Percentiles rank a stretch among this genome's conserved stretches.
phyloP scores from a whole-genome alignment of 2,113 vertebrate genomes.

The Coryphaenoides rupestris region DNA sequence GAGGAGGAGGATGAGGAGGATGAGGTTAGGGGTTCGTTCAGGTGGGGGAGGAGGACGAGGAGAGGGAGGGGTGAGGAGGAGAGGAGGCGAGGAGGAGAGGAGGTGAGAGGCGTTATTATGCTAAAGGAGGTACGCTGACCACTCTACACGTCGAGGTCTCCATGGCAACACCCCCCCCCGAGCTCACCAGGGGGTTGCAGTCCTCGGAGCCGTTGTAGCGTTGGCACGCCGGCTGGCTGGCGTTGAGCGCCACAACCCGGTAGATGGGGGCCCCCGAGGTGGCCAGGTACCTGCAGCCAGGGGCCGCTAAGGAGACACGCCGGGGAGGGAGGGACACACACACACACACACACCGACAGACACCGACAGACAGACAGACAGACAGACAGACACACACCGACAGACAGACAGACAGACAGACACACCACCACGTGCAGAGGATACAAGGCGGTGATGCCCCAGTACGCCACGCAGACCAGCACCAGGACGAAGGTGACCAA shows the following conservation, averaged over 20 bases:
- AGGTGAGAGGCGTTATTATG: too few relatives aligned
- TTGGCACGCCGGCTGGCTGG: constrained; percentile 40
- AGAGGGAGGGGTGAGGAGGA: background rate
- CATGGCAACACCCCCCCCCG: too few relatives aligned
- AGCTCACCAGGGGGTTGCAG: constrained; percentile 75
- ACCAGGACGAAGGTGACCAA: constrained; percentile 83
- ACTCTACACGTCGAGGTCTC: too few relatives aligned
- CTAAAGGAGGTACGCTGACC: too few relatives aligned
- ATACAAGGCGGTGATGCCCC: constrained; percentile 86
- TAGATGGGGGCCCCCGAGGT: constrained; percentile 82
- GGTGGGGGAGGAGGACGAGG: too few relatives aligned
- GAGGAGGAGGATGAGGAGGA: too few relatives aligned
- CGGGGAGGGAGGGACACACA: background rate
- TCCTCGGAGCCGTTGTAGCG: constrained; percentile 45
- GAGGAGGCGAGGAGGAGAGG: background rate
- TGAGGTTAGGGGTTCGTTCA: too few relatives aligned
- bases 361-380: background rate
- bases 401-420: too few relatives aligned
- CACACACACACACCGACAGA: background rate
- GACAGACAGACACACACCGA: too few relatives aligned
- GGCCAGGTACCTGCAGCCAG: constrained; percentile 79
- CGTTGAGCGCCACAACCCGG: constrained; percentile 67
- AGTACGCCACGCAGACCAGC: constrained; percentile 83
- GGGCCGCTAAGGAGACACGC: constrained; percentile 39
- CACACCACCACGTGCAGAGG: constrained; percentile 56